Evolutionary conservation across 2,113 vertebrate genomes (phyloP).

Genomic region (Chamaetylas fuelleborni): DNA sequence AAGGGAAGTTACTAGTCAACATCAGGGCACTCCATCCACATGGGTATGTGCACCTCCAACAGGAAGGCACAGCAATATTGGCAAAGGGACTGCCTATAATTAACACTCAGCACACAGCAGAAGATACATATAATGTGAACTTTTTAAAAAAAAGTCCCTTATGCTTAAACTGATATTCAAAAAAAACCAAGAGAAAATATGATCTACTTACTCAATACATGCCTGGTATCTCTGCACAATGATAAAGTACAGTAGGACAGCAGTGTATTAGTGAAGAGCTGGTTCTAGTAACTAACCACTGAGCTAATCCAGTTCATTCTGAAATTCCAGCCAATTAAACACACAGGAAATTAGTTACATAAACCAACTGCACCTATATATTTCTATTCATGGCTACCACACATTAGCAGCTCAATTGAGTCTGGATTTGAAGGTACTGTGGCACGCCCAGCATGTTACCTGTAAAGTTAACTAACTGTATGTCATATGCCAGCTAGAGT

Average conservation of each 20-base stretch:
- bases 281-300: background rate
- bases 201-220: background rate
- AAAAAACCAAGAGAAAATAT: background rate
- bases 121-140: background rate
- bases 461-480: background rate
- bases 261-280: background rate
- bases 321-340: background rate
- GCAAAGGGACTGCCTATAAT: background rate
- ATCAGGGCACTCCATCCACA: background rate
- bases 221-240: background rate
- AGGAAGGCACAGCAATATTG: background rate
- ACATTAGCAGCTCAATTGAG: background rate
- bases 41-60: background rate
- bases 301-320: background rate
- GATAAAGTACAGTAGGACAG: background rate
- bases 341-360: background rate
- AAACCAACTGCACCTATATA: background rate
- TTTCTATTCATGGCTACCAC: background rate
- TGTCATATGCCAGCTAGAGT: background rate
- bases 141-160: background rate
- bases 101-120: background rate
- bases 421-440: background rate
- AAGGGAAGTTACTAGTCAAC: background rate
- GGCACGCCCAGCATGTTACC: background rate
- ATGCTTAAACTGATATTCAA: background rate